Evolutionary conservation across 1,140 invertebrate genomes (phyloP).

Genomic region (Choristoneura fumiferana): DNA sequence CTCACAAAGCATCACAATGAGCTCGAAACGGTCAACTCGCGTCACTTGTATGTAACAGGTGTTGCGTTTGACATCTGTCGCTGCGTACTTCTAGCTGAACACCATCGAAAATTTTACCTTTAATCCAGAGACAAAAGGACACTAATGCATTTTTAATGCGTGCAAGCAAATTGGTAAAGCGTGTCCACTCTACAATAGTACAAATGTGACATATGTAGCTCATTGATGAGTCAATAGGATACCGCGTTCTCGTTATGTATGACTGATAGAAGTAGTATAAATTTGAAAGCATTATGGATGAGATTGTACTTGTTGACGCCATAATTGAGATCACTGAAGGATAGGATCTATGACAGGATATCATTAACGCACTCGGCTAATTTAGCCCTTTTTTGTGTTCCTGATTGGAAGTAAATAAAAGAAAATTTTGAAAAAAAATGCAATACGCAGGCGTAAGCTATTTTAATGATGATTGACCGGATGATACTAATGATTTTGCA

Average conservation of each 20-base stretch:
- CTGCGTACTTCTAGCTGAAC: neutral
- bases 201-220: constrained; percentile 9
- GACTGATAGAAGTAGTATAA: neutral
- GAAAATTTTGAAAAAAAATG: too few species aligned
- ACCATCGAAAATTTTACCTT: constrained; percentile 10
- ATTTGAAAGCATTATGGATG: neutral
- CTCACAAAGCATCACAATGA: constrained; percentile 1
- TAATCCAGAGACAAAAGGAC: constrained; percentile 7
- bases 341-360: too few species aligned
- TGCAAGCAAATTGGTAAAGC: neutral
- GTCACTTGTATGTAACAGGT: constrained; percentile 6
- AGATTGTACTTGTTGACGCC: neutral
- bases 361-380: too few species aligned
- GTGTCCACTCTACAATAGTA: neutral
- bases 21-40: neutral
- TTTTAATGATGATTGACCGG: neutral
- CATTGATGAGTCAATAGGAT: constrained; percentile 12
- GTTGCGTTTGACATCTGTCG: constrained; percentile 3
- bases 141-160: constrained; percentile 17
- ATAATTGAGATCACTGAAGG: neutral
- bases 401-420: too few species aligned
- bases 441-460: too few species aligned
- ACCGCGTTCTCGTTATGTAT: neutral
- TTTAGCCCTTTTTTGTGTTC: too few species aligned
- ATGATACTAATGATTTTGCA: neutral